Evolutionary conservation across 2,797 vertebrate genomes (phyloP), one percentile per base, ranked within the genome.

Genomic region (Pseudochaenichthys georgianus): DNA sequence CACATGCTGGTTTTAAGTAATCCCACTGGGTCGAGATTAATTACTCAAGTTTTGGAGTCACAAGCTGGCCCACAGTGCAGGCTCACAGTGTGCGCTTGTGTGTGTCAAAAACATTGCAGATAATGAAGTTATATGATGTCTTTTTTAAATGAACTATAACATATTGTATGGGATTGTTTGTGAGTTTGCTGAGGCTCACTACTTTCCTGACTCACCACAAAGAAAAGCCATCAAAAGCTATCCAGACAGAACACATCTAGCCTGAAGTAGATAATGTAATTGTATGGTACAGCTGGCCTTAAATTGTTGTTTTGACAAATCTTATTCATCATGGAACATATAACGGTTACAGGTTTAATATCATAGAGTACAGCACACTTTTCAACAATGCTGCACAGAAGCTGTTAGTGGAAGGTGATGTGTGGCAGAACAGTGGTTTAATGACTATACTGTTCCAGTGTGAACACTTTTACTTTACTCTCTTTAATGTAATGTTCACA

Each of bases 1-100:
- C 60, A 19, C 86, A 89, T 73, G 81, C 80, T 90, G 87, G 47
- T 82, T 86, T 83, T 85, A 85, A 88, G 77, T 87, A 88, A 89
- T 90, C 87, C 79, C 82, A 86, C 77, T 86, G 65, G 82, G 82
- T 88, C 80, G 66, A 55, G 77, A 82, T 82, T 66, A 80, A 87
- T 87, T 87, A 87, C 82, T 84, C 78, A 83, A 77, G 68, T 64
- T 68, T 69, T 57, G 17, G 54, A 82, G 67, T 54, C 54, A 46
- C 16, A n/a, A 69, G 55, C 53, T 41, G 13, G 64, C 45, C 58
- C 45, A 52, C 11, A 15, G 46, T 28, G 28, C 28, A 28, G 28
- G 28, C 28, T 28, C 28, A n/a, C 45, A 41, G 21, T 64, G 53
- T n/a, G 50, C 58, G 13, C 31, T n/a, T 63, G 45, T 64, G 54